Evolutionary conservation across 2,113 vertebrate species (phyloP), one percentile per base, ranked within the genome.

Genomic region (Notothenia rossii): DNA sequence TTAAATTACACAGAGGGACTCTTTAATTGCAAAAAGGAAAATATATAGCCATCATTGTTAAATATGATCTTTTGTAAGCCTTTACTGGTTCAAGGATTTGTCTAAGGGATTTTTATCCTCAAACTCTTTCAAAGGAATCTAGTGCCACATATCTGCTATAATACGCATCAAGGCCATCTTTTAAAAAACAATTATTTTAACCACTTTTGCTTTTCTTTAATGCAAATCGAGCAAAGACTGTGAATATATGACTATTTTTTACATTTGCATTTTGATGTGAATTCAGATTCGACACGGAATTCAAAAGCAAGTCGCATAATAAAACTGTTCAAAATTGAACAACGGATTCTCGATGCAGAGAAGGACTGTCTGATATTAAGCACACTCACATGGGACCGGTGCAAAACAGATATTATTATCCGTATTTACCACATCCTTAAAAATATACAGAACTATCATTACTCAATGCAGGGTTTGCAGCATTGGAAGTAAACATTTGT

Each of bases 1-100:
- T 93, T 93, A 93, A 93, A 93, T 93, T 93, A 94, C 93, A 93
- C 91, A 87, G 82, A 89, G 92, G 90, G 89, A 92, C 90, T 93
- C 91, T 93, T 93, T 93, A 94, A 94, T 93, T 94, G 90, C 92
- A 90, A 92, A 89, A 91, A 88, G 81, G 86, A 86, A 92, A 92
- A 93, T 92, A 92, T 92, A 94, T 91, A 91, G 91, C 93, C 88
- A 92, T 91, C 90, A 91, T 89, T 90, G 93, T 92, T 94, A 91
- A 92, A 93, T 90, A 92, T 92, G 90, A 89, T 93, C 88, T 92
- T 90, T 92, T 88, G 84, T 87, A 90, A 92, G 89, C 86, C 89
- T 88, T 92, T 93, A 85, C 88, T 89, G 81, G 84, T 91, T 89
- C 83, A 81, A 88, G 90, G 91, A 90, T 92, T 93, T 90, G 84